Evolutionary conservation across 2,888 invertebrate species (phyloP).

Genomic region (Drosophila mettleri): DNA sequence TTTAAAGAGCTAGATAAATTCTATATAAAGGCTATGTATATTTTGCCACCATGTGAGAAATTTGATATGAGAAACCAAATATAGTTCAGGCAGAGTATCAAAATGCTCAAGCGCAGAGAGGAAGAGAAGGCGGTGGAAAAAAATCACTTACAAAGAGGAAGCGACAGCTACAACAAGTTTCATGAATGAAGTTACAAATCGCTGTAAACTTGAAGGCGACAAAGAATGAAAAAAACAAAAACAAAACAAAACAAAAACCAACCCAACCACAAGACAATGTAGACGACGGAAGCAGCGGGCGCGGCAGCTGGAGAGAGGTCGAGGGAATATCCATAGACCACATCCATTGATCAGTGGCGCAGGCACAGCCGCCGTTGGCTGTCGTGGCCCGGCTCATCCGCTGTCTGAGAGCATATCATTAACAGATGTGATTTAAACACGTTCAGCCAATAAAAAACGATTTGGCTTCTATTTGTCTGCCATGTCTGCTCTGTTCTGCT

Average conservation of each 20-base stretch:
- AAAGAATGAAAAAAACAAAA: conserved; percentile 14
- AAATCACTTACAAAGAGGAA: conserved; percentile 76
- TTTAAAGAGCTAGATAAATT: too few species aligned
- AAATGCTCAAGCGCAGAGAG: conserved; percentile 26
- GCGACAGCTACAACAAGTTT: conserved; percentile 66
- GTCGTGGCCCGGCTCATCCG: conserved; percentile 38
- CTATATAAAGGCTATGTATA: too few species aligned
- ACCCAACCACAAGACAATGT: conserved; percentile 51
- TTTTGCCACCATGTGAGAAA: neutral
- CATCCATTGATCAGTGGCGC: conserved; percentile 15
- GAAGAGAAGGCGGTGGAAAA: conserved; percentile 20
- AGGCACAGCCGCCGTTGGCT: neutral
- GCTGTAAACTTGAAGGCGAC: conserved; percentile 55
- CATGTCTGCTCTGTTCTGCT: too few species aligned
- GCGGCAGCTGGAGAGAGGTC: neutral
- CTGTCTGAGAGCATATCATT: conserved; percentile 50
- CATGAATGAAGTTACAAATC: conserved; percentile 67
- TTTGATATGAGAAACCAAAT: neutral
- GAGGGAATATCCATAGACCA: conserved; percentile 42
- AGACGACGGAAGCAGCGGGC: conserved; percentile 28
- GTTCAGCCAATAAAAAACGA: conserved; percentile 45
- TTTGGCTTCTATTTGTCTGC: conserved; percentile 34
- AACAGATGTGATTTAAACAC: conserved; percentile 59
- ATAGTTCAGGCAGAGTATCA: conserved; percentile 11
- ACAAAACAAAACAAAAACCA: conserved; percentile 36